phyloP scores from a whole-genome alignment of 1,140 invertebrate species.

The Trypoxylus dichotomus region DNA sequence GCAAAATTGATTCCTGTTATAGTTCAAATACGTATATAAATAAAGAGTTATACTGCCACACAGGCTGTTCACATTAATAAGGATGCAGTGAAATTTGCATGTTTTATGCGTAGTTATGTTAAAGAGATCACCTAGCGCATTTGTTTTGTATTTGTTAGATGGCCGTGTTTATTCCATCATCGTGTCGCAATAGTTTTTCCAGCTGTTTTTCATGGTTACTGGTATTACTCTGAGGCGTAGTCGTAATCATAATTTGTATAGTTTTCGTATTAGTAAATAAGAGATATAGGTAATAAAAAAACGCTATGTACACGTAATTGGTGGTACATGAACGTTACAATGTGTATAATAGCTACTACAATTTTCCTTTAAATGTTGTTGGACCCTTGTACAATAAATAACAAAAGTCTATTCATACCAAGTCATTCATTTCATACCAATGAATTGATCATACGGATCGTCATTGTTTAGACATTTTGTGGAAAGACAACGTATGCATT shows the following conservation, averaged over 20 bases:
- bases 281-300: not conserved
- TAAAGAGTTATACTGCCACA: not conserved
- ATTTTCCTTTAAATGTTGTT: too few relatives aligned
- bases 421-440: too few relatives aligned
- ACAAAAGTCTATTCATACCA: too few relatives aligned
- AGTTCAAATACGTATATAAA: not conserved
- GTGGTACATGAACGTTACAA: too few relatives aligned
- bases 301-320: too few relatives aligned
- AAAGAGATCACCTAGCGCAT: not conserved
- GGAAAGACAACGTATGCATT: too few relatives aligned
- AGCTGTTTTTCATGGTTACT: not conserved
- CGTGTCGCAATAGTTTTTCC: not conserved
- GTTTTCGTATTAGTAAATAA: not conserved
- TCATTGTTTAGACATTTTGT: too few relatives aligned
- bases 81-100: not conserved
- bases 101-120: not conserved
- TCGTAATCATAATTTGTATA: not conserved
- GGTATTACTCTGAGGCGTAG: not conserved
- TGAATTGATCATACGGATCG: too few relatives aligned
- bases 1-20: conserved; percentile 2
- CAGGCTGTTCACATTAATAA: not conserved
- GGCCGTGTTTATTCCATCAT: not conserved
- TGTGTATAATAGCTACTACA: too few relatives aligned
- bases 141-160: not conserved
- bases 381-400: too few relatives aligned